Evolutionary conservation across 2,113 vertebrate species (phyloP).

Genomic region (Lophius piscatorius): DNA sequence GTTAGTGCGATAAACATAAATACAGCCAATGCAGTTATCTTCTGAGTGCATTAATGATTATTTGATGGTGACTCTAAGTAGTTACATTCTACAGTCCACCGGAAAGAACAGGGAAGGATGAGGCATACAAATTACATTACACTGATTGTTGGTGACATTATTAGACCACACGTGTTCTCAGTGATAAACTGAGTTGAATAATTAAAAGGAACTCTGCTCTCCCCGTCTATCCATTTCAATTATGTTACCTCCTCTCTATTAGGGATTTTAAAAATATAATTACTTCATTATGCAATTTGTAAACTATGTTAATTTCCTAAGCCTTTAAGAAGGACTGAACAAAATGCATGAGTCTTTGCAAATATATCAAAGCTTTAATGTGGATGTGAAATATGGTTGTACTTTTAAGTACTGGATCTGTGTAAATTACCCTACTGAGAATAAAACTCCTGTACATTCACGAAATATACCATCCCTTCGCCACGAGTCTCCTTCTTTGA

Average conservation of each 20-base stretch:
- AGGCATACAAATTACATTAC: conserved; percentile 39
- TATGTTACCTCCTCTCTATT: conserved; percentile 19
- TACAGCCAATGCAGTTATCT: conserved; percentile 70
- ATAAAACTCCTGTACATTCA: no score
- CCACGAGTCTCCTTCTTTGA: conserved; percentile 25
- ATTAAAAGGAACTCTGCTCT: conserved; percentile 47
- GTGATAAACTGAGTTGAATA: conserved; percentile 57
- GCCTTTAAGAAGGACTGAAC: not conserved
- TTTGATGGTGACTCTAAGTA: conserved; percentile 16
- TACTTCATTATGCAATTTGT: conserved; percentile 22
- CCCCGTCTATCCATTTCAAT: conserved; percentile 34
- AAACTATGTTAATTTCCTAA: conserved; percentile 15
- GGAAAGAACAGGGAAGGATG: conserved; percentile 16
- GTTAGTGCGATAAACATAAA: conserved; percentile 87
- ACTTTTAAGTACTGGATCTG: conserved; percentile 17
- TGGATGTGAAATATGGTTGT: conserved; percentile 11
- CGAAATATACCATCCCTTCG: conserved; percentile 21
- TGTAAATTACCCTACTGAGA: conserved; percentile 3
- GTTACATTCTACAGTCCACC: conserved; percentile 15
- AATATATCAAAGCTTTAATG: conserved; percentile 2
- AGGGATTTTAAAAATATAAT: not conserved
- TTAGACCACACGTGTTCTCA: conserved; percentile 45
- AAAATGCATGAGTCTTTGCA: no score
- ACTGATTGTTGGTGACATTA: conserved; percentile 53
- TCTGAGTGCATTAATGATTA: conserved; percentile 41